Conservation (phyloP, 2,888 invertebrate species). For the Norana najaformis region DNA sequence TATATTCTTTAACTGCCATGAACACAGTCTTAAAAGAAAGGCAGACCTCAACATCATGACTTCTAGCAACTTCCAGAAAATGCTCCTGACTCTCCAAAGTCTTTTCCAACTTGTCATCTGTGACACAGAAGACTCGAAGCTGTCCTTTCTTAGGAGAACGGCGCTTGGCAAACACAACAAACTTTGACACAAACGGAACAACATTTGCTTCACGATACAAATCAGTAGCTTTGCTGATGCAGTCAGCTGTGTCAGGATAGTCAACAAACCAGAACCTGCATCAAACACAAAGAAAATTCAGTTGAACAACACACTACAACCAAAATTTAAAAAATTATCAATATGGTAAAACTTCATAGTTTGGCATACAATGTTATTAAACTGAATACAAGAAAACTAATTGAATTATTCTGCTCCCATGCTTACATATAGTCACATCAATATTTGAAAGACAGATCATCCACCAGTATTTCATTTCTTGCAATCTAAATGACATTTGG, state of each 20-base stretch:
- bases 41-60: slow-evolving; percentile 89
- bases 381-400: background rate
- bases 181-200: slow-evolving; percentile 99
- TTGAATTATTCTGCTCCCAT: background rate
- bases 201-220: slow-evolving; percentile 96
- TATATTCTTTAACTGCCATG: background rate
- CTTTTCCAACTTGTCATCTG: slow-evolving; percentile 98
- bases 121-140: slow-evolving; percentile 96
- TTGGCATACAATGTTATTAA: background rate
- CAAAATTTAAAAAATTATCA: background rate
- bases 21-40: background rate
- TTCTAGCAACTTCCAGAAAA: slow-evolving; percentile 95
- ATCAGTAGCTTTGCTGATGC: slow-evolving; percentile 98
- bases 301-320: background rate
- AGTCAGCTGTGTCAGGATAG: slow-evolving; percentile 89
- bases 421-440: background rate
- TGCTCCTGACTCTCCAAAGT: slow-evolving; percentile 79
- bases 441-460: background rate
- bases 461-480: background rate
- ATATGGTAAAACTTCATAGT: background rate
- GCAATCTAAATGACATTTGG: background rate
- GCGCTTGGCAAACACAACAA: slow-evolving; percentile 96
- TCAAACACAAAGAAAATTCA: background rate
- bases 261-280: slow-evolving; percentile 94
- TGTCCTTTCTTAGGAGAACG: slow-evolving; percentile 64